Evolutionary conservation across 2,797 vertebrate genomes (phyloP).

Genomic region (Acrossocheilus wenchowensis): DNA sequence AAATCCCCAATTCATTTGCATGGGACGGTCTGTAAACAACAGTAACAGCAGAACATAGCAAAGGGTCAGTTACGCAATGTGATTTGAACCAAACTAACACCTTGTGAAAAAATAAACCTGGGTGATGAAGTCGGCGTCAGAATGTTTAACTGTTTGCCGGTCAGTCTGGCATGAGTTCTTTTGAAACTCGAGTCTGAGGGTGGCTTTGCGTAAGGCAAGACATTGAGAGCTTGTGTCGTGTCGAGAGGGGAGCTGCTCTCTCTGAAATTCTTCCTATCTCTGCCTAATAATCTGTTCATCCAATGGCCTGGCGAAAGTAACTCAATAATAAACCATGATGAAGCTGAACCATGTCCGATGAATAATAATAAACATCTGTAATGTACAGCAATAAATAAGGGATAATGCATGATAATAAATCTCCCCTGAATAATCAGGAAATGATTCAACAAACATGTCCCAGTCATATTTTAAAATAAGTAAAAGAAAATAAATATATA

Average conservation of each 20-base stretch:
- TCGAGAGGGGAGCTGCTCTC: conserved; percentile 65
- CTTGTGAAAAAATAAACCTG: conserved; percentile 63
- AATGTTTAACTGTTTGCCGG: conserved; percentile 21
- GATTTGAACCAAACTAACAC: conserved; percentile 51
- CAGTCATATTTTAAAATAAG: neutral
- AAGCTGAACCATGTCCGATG: conserved; percentile 60
- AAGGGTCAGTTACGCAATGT: neutral
- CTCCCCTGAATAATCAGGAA: neutral
- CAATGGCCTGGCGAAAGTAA: conserved; percentile 66
- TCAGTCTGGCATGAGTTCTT: conserved; percentile 30
- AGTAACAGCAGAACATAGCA: neutral
- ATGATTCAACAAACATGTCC: neutral
- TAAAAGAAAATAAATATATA: no score
- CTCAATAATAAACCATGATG: conserved; percentile 69
- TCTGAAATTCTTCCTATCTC: conserved; percentile 68
- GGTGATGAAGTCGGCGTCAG: conserved; percentile 14
- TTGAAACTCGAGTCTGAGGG: conserved; percentile 68
- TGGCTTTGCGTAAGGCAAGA: conserved; percentile 34
- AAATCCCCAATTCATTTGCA: neutral
- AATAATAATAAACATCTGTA: conserved; percentile 37
- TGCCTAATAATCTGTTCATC: conserved; percentile 43
- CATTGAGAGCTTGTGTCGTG: conserved; percentile 44
- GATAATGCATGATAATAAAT: neutral
- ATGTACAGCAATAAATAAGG: conserved; percentile 43
- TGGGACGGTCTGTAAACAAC: neutral